Conservation (phyloP, 2,888 invertebrate species). For the Drosophila cracens region DNA sequence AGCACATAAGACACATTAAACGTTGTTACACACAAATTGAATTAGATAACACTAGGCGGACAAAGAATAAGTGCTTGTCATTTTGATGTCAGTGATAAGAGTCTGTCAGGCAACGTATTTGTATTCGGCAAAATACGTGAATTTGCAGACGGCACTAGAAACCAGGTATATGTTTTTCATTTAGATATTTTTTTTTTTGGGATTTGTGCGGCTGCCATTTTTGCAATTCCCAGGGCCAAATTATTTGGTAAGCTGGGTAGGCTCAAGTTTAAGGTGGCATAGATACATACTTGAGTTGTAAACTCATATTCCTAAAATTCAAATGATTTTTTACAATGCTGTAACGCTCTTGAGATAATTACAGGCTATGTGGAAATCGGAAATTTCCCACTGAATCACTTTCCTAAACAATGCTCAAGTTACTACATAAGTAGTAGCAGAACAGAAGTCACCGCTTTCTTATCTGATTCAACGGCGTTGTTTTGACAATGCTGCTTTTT, state of each 20-base stretch:
- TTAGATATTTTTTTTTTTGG: neutral
- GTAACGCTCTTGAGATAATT: neutral
- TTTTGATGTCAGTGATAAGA: conserved; percentile 62
- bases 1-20: conserved; percentile 25
- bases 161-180: neutral
- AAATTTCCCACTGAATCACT: neutral
- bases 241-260: neutral
- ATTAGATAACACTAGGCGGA: conserved; percentile 66
- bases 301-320: neutral
- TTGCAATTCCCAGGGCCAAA: conserved; percentile 6
- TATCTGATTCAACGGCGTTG: conserved; percentile 27
- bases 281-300: neutral
- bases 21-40: conserved; percentile 63
- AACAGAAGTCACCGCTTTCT: conserved; percentile 5
- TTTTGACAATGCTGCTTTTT: conserved; percentile 10
- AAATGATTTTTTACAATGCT: neutral
- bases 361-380: neutral
- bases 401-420: neutral
- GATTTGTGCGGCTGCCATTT: conserved; percentile 12
- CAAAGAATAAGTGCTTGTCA: conserved; percentile 47
- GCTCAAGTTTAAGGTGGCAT: neutral
- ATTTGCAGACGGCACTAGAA: conserved; percentile 57
- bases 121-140: conserved; percentile 30
- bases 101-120: conserved; percentile 36
- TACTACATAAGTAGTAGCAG: neutral